Conservation (phyloP, 1,140 invertebrate genomes). For the Drosophila sproati region DNA sequence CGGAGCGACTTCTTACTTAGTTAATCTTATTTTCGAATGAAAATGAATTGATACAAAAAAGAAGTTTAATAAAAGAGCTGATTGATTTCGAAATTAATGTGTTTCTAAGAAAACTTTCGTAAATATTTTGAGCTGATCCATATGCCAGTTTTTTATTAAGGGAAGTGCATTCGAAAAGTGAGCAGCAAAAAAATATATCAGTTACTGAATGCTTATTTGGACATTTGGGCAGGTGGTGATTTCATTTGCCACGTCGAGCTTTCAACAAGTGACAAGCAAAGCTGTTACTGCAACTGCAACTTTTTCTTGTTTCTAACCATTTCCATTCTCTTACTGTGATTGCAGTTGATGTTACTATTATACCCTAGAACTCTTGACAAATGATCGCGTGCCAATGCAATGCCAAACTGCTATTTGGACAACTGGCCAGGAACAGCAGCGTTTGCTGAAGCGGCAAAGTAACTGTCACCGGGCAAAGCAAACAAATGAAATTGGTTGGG, state of each 20-base stretch:
- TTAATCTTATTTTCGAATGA: too few relatives aligned
- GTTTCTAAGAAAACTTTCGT: too few relatives aligned
- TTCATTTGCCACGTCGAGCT: slow-evolving; percentile 40
- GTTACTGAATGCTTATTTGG: not conserved
- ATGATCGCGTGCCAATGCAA: slow-evolving; percentile 77
- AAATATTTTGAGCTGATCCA: too few relatives aligned
- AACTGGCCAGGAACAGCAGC: slow-evolving; percentile 27
- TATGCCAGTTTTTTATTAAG: not conserved
- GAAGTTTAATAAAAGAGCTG: too few relatives aligned
- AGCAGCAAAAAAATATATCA: not conserved
- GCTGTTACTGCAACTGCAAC: slow-evolving; percentile 2
- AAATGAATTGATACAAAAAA: too few relatives aligned
- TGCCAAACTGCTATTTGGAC: slow-evolving; percentile 60
- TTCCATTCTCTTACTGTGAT: not conserved
- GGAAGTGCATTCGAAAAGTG: not conserved
- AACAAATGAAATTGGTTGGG: slow-evolving; percentile 65
- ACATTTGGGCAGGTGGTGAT: slow-evolving; percentile 6
- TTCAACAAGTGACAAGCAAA: slow-evolving; percentile 61
- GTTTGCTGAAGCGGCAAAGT: slow-evolving; percentile 56
- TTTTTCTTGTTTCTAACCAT: not conserved
- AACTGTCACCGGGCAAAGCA: slow-evolving; percentile 21
- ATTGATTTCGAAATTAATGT: too few relatives aligned
- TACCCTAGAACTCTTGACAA: slow-evolving; percentile 60
- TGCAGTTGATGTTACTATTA: slow-evolving; percentile 4
- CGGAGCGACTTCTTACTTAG: too few relatives aligned